These are phyloP conservation scores for Drosophila elegans DNA, from an alignment of 1,140 invertebrate genomes.

Conservation along the genomic window DNA sequence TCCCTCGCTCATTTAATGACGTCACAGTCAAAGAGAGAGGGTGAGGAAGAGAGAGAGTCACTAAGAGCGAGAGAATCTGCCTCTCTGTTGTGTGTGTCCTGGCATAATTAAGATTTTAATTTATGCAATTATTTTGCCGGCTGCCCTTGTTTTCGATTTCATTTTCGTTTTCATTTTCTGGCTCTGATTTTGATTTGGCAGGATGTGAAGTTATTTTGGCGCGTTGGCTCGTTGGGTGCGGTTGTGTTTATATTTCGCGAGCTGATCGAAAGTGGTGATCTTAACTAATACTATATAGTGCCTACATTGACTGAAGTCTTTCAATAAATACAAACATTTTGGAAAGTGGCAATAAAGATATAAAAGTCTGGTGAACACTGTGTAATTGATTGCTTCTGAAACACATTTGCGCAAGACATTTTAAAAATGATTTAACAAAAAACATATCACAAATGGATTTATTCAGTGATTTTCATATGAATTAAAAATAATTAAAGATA, in stretches of 20 bases:
- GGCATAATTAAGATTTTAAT: constrained; percentile 84
- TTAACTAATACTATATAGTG: background rate
- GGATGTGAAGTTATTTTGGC: constrained; percentile 72
- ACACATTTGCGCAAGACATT: no score
- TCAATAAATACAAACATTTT: no score
- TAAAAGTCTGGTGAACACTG: no score
- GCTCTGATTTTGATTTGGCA: constrained; percentile 41
- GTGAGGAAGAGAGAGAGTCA: background rate
- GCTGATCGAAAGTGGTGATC: constrained; percentile 13
- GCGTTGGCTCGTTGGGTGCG: constrained; percentile 58
- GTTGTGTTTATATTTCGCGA: constrained; percentile 45
- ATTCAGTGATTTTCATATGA: no score
- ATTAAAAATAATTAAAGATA: no score
- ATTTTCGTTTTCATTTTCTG: constrained; percentile 46
- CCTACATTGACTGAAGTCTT: no score
- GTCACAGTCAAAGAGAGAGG: constrained; percentile 42
- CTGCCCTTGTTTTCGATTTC: constrained; percentile 61
- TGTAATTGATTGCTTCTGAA: no score
- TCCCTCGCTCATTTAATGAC: constrained; percentile 77
- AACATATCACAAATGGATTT: no score
- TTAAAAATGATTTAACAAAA: no score
- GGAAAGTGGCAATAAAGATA: no score
- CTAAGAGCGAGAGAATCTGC: background rate
- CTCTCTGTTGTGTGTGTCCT: constrained; percentile 53
- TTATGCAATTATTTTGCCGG: constrained; percentile 84